Conservation (phyloP, 2,888 invertebrate species). For the Drosophila prolongata region DNA sequence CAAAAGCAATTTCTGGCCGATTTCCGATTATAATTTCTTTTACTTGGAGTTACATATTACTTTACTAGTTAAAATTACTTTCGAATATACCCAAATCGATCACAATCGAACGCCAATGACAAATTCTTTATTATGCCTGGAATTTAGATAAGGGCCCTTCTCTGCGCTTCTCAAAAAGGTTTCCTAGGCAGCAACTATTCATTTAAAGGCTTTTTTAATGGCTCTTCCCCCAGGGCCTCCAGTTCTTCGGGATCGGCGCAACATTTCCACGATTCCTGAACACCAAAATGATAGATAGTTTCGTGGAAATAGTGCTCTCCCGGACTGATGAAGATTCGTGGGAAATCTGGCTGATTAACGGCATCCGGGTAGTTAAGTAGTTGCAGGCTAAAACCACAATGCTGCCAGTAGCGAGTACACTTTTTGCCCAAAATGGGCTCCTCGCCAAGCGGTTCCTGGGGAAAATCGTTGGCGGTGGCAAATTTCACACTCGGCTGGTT, state of each 20-base stretch:
- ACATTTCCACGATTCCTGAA: constrained; percentile 37
- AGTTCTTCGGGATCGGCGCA: constrained; percentile 24
- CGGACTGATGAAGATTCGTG: constrained; percentile 89
- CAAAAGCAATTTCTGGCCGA: no score
- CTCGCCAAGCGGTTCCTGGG: constrained; percentile 86
- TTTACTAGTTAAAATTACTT: background rate
- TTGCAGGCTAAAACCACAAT: constrained; percentile 86
- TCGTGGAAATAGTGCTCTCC: constrained; percentile 89
- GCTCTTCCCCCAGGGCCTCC: constrained; percentile 6
- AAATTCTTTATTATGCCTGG: background rate
- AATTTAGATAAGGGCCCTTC: background rate
- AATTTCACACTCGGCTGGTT: constrained; percentile 96
- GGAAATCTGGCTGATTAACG: constrained; percentile 92
- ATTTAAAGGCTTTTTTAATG: background rate
- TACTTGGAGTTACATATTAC: background rate
- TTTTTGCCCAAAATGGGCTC: constrained; percentile 89
- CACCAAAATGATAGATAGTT: constrained; percentile 42
- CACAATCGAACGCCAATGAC: background rate
- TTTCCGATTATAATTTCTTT: no score
- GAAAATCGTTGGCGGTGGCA: constrained; percentile 91
- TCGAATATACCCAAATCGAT: background rate
- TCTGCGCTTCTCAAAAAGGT: background rate
- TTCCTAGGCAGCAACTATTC: background rate
- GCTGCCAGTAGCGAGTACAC: constrained; percentile 86
- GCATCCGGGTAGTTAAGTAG: constrained; percentile 95